Percentiles rank a stretch among this genome's conserved stretches.
Evolutionary conservation across 2,888 invertebrate species (phyloP).

Genomic region (Noctua janthina): DNA sequence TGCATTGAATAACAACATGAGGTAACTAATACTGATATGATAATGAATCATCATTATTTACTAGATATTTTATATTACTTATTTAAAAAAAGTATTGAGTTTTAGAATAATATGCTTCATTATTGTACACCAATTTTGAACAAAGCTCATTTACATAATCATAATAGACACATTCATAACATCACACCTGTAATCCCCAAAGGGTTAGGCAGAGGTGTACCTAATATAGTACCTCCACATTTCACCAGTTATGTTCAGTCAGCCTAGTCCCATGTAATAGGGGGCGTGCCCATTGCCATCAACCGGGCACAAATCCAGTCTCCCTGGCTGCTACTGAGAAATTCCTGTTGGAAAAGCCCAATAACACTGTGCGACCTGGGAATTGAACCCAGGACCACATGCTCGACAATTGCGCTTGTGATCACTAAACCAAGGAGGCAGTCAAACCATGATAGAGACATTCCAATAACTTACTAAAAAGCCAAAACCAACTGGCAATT

Average conservation of each 20-base stretch:
- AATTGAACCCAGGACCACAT: background rate
- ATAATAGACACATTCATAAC: background rate
- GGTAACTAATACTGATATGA: slow-evolving; percentile 32
- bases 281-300: background rate
- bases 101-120: background rate
- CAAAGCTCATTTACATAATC: background rate
- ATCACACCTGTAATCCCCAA: background rate
- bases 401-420: too few relatives aligned
- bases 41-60: slow-evolving; percentile 20
- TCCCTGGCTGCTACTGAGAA: background rate
- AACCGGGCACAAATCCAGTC: too few relatives aligned
- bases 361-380: background rate
- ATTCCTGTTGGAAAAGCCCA: background rate
- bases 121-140: background rate
- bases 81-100: background rate
- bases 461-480: background rate
- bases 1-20: slow-evolving; percentile 45
- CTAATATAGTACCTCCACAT: too few relatives aligned
- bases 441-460: background rate
- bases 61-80: background rate
- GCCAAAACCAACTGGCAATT: background rate
- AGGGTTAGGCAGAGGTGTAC: too few relatives aligned
- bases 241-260: too few relatives aligned
- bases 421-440: too few relatives aligned
- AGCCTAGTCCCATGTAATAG: background rate